Percentiles rank a stretch among this genome's conserved stretches.
phyloP scores from a whole-genome alignment of 2,888 invertebrate species.

The Scaptodrosophila latifasciaeformis region DNA sequence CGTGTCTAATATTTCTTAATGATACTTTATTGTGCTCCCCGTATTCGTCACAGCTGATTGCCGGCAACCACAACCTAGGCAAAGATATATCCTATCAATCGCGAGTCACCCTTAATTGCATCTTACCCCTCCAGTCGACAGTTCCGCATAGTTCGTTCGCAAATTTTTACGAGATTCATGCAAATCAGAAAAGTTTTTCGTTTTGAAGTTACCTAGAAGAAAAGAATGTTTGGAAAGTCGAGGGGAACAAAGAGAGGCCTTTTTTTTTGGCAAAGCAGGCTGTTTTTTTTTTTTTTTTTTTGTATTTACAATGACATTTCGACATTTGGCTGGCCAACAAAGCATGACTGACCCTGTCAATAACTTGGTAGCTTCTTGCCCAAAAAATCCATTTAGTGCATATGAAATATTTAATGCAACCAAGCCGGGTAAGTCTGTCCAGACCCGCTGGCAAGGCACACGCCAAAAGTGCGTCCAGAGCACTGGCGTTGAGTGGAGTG shows the following conservation, averaged over 20 bases:
- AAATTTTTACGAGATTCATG: no score
- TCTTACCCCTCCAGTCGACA: no score
- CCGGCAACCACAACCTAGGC: constrained; percentile 5
- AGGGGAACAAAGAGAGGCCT: no score
- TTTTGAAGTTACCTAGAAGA: not conserved
- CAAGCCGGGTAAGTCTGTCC: not conserved
- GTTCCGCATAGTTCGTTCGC: no score
- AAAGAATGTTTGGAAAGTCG: no score
- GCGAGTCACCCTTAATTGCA: constrained; percentile 39
- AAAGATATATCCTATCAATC: constrained; percentile 20
- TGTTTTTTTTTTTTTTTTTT: not conserved
- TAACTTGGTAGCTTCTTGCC: constrained; percentile 24
- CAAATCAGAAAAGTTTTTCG: no score
- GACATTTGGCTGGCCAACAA: constrained; percentile 66
- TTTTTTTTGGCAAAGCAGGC: not conserved
- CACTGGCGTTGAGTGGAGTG: not conserved
- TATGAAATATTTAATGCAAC: constrained; percentile 64
- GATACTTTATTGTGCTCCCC: constrained; percentile 41
- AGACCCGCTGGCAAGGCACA: constrained; percentile 2
- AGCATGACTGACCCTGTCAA: constrained; percentile 67
- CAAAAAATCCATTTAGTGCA: constrained; percentile 55
- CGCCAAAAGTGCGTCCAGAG: constrained; percentile 49
- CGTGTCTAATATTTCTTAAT: constrained; percentile 52
- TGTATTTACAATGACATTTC: constrained; percentile 8
- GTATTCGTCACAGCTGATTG: constrained; percentile 64